Evolutionary conservation across 2,113 vertebrate genomes (phyloP).

Genomic region (Butorides virescens): DNA sequence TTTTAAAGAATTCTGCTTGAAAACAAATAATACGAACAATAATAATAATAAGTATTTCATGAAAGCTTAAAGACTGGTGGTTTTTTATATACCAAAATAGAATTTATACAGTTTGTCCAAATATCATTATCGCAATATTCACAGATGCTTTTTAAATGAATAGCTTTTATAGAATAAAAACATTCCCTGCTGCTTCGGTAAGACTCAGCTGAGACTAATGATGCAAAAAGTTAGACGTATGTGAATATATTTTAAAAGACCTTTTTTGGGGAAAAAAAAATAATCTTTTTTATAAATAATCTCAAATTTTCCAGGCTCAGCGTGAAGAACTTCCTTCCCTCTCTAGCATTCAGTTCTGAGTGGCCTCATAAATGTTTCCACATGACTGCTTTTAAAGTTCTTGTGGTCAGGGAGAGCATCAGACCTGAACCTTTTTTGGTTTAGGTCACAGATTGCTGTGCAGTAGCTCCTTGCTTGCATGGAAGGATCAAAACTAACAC

Average conservation of each 20-base stretch:
- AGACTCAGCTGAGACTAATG: not conserved
- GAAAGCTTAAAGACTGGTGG: not conserved
- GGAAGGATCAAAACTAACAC: not conserved
- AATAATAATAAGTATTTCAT: not conserved
- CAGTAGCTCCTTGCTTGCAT: not conserved
- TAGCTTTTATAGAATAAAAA: not conserved
- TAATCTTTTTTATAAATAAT: not conserved
- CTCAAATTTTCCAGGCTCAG: not conserved
- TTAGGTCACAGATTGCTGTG: not conserved
- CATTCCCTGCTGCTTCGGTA: not conserved
- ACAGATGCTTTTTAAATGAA: not conserved
- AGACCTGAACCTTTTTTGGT: not conserved
- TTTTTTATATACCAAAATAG: not conserved
- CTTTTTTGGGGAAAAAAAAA: accelerated
- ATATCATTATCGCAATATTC: not conserved
- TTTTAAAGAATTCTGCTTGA: not conserved
- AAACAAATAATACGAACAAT: not conserved
- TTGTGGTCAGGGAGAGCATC: not conserved
- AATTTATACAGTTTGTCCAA: not conserved
- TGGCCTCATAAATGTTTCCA: not conserved
- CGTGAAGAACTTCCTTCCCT: not conserved
- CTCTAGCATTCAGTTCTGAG: not conserved
- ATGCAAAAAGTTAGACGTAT: not conserved
- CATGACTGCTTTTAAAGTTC: not conserved
- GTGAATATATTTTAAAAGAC: not conserved